Conservation (phyloP, 1,140 invertebrate species). For the Fopius arisanus region DNA sequence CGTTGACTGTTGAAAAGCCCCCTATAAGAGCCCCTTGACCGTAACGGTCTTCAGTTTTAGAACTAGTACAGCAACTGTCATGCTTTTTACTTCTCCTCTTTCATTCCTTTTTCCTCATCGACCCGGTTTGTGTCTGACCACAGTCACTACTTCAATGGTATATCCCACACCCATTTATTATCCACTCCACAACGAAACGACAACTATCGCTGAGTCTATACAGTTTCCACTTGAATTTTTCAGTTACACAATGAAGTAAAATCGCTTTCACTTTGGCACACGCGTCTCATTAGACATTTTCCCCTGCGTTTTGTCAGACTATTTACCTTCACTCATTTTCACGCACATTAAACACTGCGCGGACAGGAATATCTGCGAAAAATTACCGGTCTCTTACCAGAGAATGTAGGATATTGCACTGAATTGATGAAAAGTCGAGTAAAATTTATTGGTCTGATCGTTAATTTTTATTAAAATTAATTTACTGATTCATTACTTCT, state of each 20-base stretch:
- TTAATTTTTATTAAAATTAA: too few species aligned
- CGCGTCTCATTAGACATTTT: background rate
- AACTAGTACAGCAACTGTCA: background rate
- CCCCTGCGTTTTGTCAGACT: background rate
- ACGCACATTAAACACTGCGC: too few species aligned
- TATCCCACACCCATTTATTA: constrained; percentile 8
- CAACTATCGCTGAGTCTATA: constrained; percentile 18
- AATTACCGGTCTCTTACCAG: too few species aligned
- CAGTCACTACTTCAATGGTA: background rate
- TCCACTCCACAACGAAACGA: constrained; percentile 19
- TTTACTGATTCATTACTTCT: too few species aligned
- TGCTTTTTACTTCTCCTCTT: background rate
- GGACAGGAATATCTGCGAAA: too few species aligned
- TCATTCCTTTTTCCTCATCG: background rate
- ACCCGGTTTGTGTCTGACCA: constrained; percentile 4
- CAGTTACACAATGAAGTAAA: constrained; percentile 28
- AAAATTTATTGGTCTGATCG: too few species aligned
- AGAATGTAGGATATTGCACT: too few species aligned
- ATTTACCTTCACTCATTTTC: background rate
- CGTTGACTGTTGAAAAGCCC: constrained; percentile 2
- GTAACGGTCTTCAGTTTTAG: background rate
- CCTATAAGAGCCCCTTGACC: background rate
- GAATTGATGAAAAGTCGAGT: too few species aligned
- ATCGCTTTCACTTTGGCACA: constrained; percentile 30
- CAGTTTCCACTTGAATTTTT: background rate